These are phyloP conservation scores for Bergia puertoricense DNA, from an alignment of 92 coral and sea anemone genomes.

Conservation along the genomic window DNA sequence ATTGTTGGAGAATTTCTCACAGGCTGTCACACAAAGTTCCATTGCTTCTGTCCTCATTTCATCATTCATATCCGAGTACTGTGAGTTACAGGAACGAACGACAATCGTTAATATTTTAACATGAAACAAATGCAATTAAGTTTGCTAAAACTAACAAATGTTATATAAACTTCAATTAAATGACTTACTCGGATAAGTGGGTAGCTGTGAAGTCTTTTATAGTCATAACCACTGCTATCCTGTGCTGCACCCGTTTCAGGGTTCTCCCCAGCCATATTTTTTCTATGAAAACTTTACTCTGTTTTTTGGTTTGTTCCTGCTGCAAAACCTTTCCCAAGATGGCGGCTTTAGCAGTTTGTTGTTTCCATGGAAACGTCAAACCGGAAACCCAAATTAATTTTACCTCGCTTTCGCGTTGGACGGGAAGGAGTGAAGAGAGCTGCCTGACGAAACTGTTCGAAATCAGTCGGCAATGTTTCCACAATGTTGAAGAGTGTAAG, in stretches of 20 bases:
- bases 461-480: no score
- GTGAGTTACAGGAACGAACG: not conserved
- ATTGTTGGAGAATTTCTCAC: constrained; percentile 94
- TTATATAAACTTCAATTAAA: no score
- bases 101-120: no score
- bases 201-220: constrained; percentile 96
- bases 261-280: constrained; percentile 73
- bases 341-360: constrained; percentile 56
- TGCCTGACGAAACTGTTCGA: not conserved
- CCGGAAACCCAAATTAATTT: not conserved
- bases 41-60: constrained; percentile 99
- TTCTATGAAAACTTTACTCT: not conserved
- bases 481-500: no score
- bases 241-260: constrained; percentile 77
- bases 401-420: constrained; percentile 47
- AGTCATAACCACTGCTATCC: constrained; percentile 90
- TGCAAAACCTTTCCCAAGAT: constrained; percentile 56
- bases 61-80: constrained; percentile 98
- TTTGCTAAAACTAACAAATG: no score
- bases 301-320: constrained; percentile 8
- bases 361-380: constrained; percentile 53
- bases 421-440: not conserved
- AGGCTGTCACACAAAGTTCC: constrained; percentile 99
- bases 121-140: not conserved
- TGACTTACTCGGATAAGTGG: constrained; percentile 85